A percentile compares a stretch with the other conserved stretches of the same genome.
Conservation (phyloP, 2,888 invertebrate genomes). For the Zeuzera pyrina region DNA sequence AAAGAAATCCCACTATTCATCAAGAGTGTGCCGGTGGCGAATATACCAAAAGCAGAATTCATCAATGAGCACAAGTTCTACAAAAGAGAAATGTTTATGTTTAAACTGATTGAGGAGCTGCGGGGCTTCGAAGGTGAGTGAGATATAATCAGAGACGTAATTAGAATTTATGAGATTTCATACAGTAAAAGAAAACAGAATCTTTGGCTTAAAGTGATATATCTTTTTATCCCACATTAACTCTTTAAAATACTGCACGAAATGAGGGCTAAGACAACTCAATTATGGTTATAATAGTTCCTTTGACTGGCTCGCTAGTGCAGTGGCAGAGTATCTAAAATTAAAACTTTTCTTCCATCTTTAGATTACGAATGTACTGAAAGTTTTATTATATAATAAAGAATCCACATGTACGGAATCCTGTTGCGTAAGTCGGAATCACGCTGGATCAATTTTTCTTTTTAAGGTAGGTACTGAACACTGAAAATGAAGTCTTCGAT, state of each 20-base stretch:
- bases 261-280: conserved; percentile 23
- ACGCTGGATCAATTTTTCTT: no score
- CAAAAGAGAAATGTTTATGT: conserved; percentile 40
- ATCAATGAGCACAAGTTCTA: conserved; percentile 35
- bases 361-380: no score
- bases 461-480: no score
- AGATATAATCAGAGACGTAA: conserved; percentile 2
- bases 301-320: conserved; percentile 24
- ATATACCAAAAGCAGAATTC: conserved; percentile 42
- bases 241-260: conserved; percentile 25
- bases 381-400: no score
- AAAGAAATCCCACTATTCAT: conserved; percentile 35
- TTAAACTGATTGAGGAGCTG: conserved; percentile 37
- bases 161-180: no score
- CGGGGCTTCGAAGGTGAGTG: conserved; percentile 18
- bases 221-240: conserved; percentile 5
- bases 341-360: no score
- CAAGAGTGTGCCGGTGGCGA: conserved; percentile 38
- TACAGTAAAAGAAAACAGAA: not conserved
- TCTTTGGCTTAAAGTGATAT: not conserved
- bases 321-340: no score
- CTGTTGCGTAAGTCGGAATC: no score
- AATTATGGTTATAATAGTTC: conserved; percentile 27
- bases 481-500: no score
- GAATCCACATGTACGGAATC: no score